Evolutionary conservation across 2,797 vertebrate species (phyloP), one percentile per base, ranked within the genome.

Genomic region (Phylloscopus collybita): DNA sequence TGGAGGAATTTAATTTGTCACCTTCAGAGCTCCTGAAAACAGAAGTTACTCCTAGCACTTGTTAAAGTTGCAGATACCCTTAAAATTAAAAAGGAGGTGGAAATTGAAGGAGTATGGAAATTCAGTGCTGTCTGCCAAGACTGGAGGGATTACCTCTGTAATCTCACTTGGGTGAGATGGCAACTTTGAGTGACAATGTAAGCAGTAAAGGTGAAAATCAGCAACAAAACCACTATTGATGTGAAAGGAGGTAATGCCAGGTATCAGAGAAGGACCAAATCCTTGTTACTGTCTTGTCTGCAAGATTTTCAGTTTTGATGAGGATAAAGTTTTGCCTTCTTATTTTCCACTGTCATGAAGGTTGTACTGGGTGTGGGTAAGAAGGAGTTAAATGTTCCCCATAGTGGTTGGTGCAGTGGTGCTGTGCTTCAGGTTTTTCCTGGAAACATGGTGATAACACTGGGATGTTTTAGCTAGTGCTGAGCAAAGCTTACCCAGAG

Each of bases 401-500:
- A 0, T 0, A 29, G 27, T 1, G 59, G 50, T 50, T 45, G 32
- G n/a, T 53, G 30, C 18, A 21, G 57, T 8, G 45, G 36, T 16
- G 74, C 29, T n/a, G 0, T 23, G 7, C 2, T 40, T 64, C 7
- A 36, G 29, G n/a, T 67, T 78, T 59, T 51, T 79, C 27, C 4
- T 27, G 30, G 0, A 54, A 70, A 6, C 9, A 1, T 0, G 13
- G 14, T 15, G 40, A 3, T 45, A 17, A 22, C 6, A 11, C 19
- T 3, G 27, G 14, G 45, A 21, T 51, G 44, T 19, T 81, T 34
- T 0, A 1, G 5, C 19, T 59, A 0, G 2, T 16, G 30, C 80
- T 69, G 57, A 84, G 61, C 49, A 62, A 67, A 3, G 15, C 19
- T 82, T 16, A 26, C 27, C 13, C 18, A 32, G 14, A 17, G 23